Base-by-base conservation (phyloP, 2,888 invertebrate species). In the Acanthacorydalis orientalis region DNA sequence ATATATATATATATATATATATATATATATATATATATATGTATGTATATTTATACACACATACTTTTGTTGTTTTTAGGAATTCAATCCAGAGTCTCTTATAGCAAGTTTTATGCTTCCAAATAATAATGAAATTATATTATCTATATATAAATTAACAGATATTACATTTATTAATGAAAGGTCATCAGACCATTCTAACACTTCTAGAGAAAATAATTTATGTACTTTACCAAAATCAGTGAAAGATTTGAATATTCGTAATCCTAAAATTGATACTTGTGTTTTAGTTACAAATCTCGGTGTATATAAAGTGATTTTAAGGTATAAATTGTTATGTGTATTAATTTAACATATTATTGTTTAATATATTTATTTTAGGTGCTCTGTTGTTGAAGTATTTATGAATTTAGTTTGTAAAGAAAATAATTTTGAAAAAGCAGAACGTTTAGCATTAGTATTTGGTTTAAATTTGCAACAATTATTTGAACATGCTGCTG, bases 401-500 rank as follows among this genome's bases (percentile, higher is more conserved):
- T 77, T 77, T 60, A 68, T 77, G 58, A 68, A 74, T 51, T 62
- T 75, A 51, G 69, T 77, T 46, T 63, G 74, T 37, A 68, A 68
- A 53, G 68, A 69, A 43, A 67, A 69, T 50, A 71, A 76, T 54
- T 57, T 74, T 7, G 69, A 70, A 40, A 67, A 68, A 56, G 77
- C 78, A 7, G 75, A 74, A 54, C 68, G 68, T 54, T 59, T 79
- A 38, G 74, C 75, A 1, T 62, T 68, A 44, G 68, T 77, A 44
- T 75, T 77, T 57, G 73, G 75, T 43, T 63, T 80, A 46, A 77
- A 78, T 55, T 66, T 83, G 44, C 77, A 78, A 51, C 72, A 75
- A 47, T 65, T 82, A 46, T 70, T 91, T 53, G 84, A 87, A 60
- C 77, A 78, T 55, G 84, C 88, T 32, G 89, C 89, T 0, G 90